Evolutionary conservation across 2,113 vertebrate genomes (phyloP), one percentile per base, ranked within the genome.

Genomic region (Sceloporus tristichus): DNA sequence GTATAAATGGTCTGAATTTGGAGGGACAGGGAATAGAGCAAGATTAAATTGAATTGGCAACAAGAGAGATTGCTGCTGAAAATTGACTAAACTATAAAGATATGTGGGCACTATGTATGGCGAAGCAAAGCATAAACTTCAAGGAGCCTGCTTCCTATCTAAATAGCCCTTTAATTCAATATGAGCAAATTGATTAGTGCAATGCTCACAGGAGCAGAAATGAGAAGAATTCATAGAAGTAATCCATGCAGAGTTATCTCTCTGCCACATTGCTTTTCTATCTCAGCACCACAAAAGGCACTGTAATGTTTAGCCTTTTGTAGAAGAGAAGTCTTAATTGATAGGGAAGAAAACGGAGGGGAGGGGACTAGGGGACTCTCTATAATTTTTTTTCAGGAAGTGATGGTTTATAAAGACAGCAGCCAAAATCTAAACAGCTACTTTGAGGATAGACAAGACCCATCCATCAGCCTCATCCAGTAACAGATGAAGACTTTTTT

Each of bases 51-150:
- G 68, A 66, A 90, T 84, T 29, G 21, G 83, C 89, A 89, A 85
- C 87, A 87, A 90, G 89, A 93, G 87, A 89, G 66, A 81, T 82
- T 88, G 86, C 82, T 79, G 16, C 0, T 48, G 80, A 91, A 90
- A 85, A 89, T 91, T 68, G 0, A 18, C 53, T 84, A 83, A 19
- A 82, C 38, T 85, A 65, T 59, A 73, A 56, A 76, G 77, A 76
- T 88, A 77, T 65, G 80, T 75, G 40, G 74, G 34, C 75, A 34
- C 34, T 0, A 62, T 59, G 82, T 77, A 88, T 40, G 91, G 65
- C 38, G 76, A 25, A 90, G 66, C n/a, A 54, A 85, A 16, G 70
- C 84, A 59, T 78, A 88, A 94, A 16, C 54, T 84, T 54, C 42
- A 34, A 38, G 68, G 85, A 78, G 34, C 78, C 59, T 70, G 9